These are phyloP conservation scores for Thelaira solivaga DNA, from an alignment of 2,888 invertebrate species.

Conservation along the genomic window DNA sequence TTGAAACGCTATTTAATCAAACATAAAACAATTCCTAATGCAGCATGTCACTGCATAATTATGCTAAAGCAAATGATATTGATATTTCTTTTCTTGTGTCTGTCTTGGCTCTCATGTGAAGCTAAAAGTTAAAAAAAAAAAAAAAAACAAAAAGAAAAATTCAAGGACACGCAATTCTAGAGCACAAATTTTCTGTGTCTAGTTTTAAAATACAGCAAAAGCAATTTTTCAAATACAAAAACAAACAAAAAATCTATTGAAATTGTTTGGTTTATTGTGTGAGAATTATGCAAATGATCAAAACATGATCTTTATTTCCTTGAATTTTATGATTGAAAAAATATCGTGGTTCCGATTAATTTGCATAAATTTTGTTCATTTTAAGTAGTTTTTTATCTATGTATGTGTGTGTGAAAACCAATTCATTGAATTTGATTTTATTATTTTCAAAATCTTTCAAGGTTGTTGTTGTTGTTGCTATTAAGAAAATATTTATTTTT, in stretches of 20 bases:
- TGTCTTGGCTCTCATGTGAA: neutral
- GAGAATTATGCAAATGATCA: constrained; percentile 60
- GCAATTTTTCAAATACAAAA: too few relatives aligned
- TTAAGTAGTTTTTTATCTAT: too few relatives aligned
- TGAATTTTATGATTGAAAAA: constrained; percentile 49
- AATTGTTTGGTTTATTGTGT: constrained; percentile 36
- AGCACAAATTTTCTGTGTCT: constrained; percentile 7
- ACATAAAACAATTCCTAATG: constrained; percentile 13
- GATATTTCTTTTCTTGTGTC: neutral
- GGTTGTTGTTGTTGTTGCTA: too few relatives aligned
- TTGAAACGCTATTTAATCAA: constrained; percentile 8
- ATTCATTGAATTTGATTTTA: constrained; percentile 39
- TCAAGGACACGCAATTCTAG: constrained; percentile 61
- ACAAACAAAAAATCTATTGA: constrained; percentile 39
- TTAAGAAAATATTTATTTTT: constrained; percentile 36
- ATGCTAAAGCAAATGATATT: constrained; percentile 43
- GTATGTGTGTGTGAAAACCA: constrained; percentile 45
- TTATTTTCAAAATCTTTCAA: constrained; percentile 33
- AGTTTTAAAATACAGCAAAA: neutral
- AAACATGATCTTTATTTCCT: constrained; percentile 55
- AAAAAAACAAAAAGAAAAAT: constrained; percentile 31
- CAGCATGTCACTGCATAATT: constrained; percentile 56
- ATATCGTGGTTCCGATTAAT: constrained; percentile 48
- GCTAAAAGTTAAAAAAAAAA: constrained; percentile 21
- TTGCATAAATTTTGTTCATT: constrained; percentile 54